Evolutionary conservation across 2,888 invertebrate genomes (phyloP), one percentile per base, ranked within the genome.

Genomic region (Julus scandinavius): DNA sequence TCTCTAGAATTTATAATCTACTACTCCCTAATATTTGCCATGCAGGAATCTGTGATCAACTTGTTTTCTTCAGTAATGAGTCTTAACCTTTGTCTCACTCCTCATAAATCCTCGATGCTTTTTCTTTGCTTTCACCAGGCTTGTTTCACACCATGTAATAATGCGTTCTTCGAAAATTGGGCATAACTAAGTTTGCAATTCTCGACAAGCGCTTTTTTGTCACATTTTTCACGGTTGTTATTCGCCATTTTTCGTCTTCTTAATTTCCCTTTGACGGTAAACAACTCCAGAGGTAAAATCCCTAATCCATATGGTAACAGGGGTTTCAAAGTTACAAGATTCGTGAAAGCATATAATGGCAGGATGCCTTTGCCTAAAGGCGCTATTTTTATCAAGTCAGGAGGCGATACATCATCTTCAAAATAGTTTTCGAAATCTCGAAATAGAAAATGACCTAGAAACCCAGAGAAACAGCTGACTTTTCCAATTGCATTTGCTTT

Each of bases 381-480:
- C n/a, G 63, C 63, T 63, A 63, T 63, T 63, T 63, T 63, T 63
- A 63, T 63, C 63, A 2, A 63, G 63, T 13, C 63, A 63, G 63
- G n/a, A 63, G 63, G 63, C n/a, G 63, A 63, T 63, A 63, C 63
- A n/a, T 63, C 63, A 63, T 63, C 63, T 63, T 63, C 63, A 63
- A 63, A 63, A 63, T 63, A 63, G 63, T 63, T 63, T 63, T 63
- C 63, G 3, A 63, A 63, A 63, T 63, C 63, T 63, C 17, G 63
- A 63, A 63, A 63, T 63, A 63, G 63, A 63, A 63, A 63, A 63
- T n/a, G 63, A 63, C 63, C 63, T 63, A 63, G 63, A 63, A 63
- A 63, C 63, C 63, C n/a, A 63, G 17, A 63, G 63, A 63, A 63
- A 63, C 63, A 63, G 63, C 17, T 63, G 63, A 63, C 63, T 63